Conservation (phyloP, 2,113 vertebrate species). For the Lampris incognitus region DNA sequence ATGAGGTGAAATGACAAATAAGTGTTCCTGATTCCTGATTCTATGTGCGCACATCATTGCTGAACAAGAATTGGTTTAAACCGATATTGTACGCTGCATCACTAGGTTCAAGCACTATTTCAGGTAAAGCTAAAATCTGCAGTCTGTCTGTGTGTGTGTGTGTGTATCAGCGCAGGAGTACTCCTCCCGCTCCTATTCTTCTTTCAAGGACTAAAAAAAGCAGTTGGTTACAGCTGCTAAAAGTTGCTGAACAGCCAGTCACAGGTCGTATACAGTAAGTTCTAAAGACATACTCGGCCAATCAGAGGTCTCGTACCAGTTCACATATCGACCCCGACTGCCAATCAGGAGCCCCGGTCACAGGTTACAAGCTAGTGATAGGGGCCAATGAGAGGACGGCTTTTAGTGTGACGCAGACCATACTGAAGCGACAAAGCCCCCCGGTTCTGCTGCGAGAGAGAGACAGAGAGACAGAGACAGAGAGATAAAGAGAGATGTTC, state of each 20-base stretch:
- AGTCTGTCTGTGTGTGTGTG: background rate
- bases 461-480: slow-evolving; percentile 46
- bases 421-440: slow-evolving; percentile 42
- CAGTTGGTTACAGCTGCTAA: slow-evolving; percentile 56
- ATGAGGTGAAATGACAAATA: too few species aligned
- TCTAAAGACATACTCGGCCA: slow-evolving; percentile 37
- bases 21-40: too few species aligned
- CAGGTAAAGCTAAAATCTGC: slow-evolving; percentile 6
- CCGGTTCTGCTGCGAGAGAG: slow-evolving; percentile 41
- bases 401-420: slow-evolving; percentile 9
- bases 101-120: background rate
- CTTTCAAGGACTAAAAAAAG: slow-evolving; percentile 29
- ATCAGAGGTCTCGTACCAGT: slow-evolving; percentile 29
- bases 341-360: slow-evolving; percentile 44
- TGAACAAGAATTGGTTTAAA: too few species aligned
- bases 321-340: background rate
- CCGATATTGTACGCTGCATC: background rate
- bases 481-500: slow-evolving; percentile 30
- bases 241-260: slow-evolving; percentile 45
- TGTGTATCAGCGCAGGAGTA: slow-evolving; percentile 31
- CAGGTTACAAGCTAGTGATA: slow-evolving; percentile 22
- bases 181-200: slow-evolving; percentile 32
- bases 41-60: too few species aligned
- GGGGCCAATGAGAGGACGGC: slow-evolving; percentile 31
- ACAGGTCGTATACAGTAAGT: slow-evolving; percentile 14